These are phyloP conservation scores for Euura lappo DNA, from an alignment of 1,140 invertebrate species.

Conservation along the genomic window DNA sequence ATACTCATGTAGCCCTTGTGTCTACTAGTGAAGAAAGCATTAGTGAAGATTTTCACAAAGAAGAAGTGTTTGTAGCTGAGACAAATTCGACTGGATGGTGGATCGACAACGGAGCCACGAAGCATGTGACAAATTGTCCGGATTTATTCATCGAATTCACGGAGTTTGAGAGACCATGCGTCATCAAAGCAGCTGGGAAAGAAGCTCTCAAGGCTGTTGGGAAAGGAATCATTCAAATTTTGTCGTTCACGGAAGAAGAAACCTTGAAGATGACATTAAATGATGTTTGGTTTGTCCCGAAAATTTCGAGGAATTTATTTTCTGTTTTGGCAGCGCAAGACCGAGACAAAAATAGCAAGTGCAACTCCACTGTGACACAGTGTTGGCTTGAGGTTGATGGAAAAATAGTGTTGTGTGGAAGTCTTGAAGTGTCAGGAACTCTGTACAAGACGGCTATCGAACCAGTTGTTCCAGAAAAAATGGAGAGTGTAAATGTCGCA, in stretches of 20 bases:
- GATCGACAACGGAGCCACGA: constrained; percentile 44
- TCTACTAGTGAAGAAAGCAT: constrained; percentile 29
- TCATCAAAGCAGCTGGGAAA: constrained; percentile 33
- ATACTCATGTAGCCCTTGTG: constrained; percentile 27
- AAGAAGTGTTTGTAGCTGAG: constrained; percentile 20
- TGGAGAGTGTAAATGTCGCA: too few relatives aligned
- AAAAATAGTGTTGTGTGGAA: constrained; percentile 27
- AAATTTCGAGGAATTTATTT: too few relatives aligned
- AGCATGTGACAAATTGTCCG: constrained; percentile 34
- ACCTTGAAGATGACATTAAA: too few relatives aligned
- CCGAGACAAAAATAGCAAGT: constrained; percentile 33
- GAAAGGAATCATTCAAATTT: too few relatives aligned
- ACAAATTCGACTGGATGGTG: constrained; percentile 35
- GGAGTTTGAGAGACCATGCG: constrained; percentile 28
- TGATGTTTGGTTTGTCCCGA: too few relatives aligned
- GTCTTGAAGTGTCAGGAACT: constrained; percentile 26
- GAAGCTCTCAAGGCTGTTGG: constrained; percentile 32
- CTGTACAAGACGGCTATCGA: too few relatives aligned
- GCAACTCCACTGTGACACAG: constrained; percentile 28
- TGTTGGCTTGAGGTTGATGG: constrained; percentile 29
- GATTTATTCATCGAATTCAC: constrained; percentile 34
- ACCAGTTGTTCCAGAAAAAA: constrained; percentile 24
- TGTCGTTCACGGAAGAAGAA: too few relatives aligned
- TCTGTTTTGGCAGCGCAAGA: constrained; percentile 42
- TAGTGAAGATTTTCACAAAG: too few relatives aligned